Base-by-base conservation (phyloP, 1,140 invertebrate genomes). In the Zeugodacus cucurbitae region DNA sequence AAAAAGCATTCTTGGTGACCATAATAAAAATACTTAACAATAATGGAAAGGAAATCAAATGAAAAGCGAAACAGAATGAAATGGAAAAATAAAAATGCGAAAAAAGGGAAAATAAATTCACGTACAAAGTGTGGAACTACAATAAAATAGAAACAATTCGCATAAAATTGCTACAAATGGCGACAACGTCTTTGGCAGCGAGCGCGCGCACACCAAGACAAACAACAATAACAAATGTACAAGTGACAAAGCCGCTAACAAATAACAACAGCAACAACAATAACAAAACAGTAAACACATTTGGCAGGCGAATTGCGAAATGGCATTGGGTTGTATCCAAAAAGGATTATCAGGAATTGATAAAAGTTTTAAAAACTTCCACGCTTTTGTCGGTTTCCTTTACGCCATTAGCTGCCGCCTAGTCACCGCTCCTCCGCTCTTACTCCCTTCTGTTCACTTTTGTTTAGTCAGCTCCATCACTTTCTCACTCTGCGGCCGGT, bases 341-440 rank as follows among this genome's bases (percentile, higher is more conserved):
- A 82, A 82, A 82, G 74, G 74, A 82, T 82, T 82, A 82, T 82
- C 74, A 54, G 74, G 74, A 82, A 82, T 82, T 82, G 74, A 82
- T 82, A 82, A 82, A 82, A 82, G 74, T 82, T 82, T 82, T 82
- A 82, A 82, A 82, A 82, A 82, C 74, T 82, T 82, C 74, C 74
- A 82, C 41, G 22, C 74, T 82, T 82, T 82, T 41, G n/a, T 82
- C 74, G n/a, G 34, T 82, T 48, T 41, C 74, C n/a, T 29, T 48
- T 48, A 48, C 41, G 44, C n/a, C 14, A 37, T 82, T 48, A 29
- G 20, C 70, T 78, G 17, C 37, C n/a, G 20, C 41, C 44, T 3
- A 14, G 14, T 2, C 10, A 10, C 14, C 64, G 4, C 41, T 29
- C 34, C 74, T 14, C 34, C 34, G 20, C 41, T 78, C 44, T 48